phyloP scores from a whole-genome alignment of 2,888 invertebrate genomes.

The Acanthopleura granulata region DNA sequence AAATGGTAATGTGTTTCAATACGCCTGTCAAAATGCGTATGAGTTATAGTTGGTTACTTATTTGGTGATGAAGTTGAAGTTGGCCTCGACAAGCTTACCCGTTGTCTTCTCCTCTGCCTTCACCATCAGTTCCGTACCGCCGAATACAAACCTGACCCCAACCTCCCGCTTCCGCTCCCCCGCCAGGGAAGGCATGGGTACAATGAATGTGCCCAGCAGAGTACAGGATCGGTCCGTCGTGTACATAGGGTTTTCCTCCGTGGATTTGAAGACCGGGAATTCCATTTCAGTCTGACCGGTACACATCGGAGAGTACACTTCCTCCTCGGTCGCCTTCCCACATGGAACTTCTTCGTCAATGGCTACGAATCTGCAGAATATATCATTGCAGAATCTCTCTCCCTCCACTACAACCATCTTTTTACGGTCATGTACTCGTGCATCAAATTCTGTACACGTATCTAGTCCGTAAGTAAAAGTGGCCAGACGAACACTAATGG shows the following conservation, averaged over 20 bases:
- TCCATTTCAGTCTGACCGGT: neutral
- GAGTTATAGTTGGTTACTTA: too few species aligned
- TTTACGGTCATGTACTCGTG: neutral
- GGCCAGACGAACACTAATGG: neutral
- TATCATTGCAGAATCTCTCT: neutral
- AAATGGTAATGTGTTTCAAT: too few species aligned
- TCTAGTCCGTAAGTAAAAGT: neutral
- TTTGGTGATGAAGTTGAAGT: neutral
- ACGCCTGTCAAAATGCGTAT: too few species aligned
- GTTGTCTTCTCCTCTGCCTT: constrained; percentile 1
- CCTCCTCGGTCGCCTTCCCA: neutral
- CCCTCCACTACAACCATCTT: neutral
- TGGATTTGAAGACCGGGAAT: neutral
- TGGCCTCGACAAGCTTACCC: neutral
- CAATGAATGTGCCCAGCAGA: neutral
- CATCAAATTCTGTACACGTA: neutral
- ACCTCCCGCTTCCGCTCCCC: neutral
- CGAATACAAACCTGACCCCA: neutral
- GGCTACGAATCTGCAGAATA: neutral
- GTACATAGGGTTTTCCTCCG: neutral
- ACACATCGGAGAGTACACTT: neutral
- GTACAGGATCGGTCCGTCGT: neutral
- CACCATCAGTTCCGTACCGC: neutral
- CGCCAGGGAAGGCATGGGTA: neutral
- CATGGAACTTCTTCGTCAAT: neutral